phyloP scores from a whole-genome alignment of 2,113 vertebrate species.

The Capreolus pygargus region DNA sequence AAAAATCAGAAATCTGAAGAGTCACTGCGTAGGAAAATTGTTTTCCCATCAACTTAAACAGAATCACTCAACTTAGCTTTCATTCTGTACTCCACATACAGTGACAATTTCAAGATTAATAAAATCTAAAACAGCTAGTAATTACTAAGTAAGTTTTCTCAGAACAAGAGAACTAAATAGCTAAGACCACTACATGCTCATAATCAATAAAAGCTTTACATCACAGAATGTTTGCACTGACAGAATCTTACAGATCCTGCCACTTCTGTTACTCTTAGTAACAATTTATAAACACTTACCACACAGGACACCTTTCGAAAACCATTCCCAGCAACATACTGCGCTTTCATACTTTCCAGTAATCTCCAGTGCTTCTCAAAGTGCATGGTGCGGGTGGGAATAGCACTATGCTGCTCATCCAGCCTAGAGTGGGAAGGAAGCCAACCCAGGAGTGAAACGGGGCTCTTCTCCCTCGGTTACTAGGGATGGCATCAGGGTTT shows the following conservation, averaged over 20 bases:
- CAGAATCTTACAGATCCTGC: background rate
- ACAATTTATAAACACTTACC: constrained; percentile 81
- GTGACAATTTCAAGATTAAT: background rate
- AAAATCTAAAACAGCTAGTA: background rate
- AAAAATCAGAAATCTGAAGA: background rate
- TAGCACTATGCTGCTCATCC: constrained; percentile 86
- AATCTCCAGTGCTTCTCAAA: constrained; percentile 93
- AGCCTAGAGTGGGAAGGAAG: constrained; percentile 80
- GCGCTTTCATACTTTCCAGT: constrained; percentile 97
- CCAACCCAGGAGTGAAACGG: background rate
- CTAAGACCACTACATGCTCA: background rate
- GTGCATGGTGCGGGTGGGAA: constrained; percentile 84
- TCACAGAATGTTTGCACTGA: background rate
- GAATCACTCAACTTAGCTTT: background rate
- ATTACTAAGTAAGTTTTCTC: background rate
- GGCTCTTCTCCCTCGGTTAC: background rate
- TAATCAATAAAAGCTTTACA: background rate
- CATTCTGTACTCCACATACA: background rate
- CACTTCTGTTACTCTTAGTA: background rate
- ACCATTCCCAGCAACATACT: constrained; percentile 95
- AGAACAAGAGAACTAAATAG: background rate
- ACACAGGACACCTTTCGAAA: constrained; percentile 97
- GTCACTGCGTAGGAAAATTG: background rate
- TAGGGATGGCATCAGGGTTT: background rate
- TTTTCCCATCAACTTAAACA: background rate